phyloP scores from a whole-genome alignment of 2,888 invertebrate species.

The Heteromyza rotundicornis region DNA sequence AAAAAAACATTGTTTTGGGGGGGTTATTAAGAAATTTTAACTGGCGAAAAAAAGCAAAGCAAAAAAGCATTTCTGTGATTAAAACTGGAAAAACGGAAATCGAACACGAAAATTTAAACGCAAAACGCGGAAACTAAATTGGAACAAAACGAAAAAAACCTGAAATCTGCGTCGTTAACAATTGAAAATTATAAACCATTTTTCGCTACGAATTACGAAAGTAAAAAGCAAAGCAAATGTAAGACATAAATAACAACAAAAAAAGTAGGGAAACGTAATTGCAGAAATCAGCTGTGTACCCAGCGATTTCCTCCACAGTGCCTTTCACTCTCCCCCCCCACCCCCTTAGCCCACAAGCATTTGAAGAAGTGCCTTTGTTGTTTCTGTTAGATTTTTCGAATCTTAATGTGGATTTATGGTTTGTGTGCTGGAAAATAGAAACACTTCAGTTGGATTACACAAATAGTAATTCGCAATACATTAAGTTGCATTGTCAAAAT shows the following conservation, averaged over 20 bases:
- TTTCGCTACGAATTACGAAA: constrained; percentile 31
- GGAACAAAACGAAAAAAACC: background rate
- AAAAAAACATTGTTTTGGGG: no score
- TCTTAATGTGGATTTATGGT: no score
- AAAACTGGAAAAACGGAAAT: background rate
- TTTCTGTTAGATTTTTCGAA: no score
- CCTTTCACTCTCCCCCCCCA: no score
- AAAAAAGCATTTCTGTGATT: background rate
- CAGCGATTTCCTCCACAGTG: constrained; percentile 25
- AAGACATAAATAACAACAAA: constrained; percentile 27
- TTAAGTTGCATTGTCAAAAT: no score
- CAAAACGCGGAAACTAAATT: background rate
- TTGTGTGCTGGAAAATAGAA: no score
- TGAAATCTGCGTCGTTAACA: constrained; percentile 4
- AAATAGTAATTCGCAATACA: no score
- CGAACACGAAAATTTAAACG: no score
- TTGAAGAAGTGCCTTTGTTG: no score
- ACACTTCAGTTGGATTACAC: no score
- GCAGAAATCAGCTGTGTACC: constrained; percentile 62
- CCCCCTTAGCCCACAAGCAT: no score
- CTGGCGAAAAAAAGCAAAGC: background rate
- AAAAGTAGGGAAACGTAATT: constrained; percentile 46
- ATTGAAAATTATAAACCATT: constrained; percentile 30
- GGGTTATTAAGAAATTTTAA: background rate
- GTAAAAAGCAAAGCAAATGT: constrained; percentile 25